phyloP scores from a whole-genome alignment of 2,113 vertebrate species.

The Glareola pratincola region DNA sequence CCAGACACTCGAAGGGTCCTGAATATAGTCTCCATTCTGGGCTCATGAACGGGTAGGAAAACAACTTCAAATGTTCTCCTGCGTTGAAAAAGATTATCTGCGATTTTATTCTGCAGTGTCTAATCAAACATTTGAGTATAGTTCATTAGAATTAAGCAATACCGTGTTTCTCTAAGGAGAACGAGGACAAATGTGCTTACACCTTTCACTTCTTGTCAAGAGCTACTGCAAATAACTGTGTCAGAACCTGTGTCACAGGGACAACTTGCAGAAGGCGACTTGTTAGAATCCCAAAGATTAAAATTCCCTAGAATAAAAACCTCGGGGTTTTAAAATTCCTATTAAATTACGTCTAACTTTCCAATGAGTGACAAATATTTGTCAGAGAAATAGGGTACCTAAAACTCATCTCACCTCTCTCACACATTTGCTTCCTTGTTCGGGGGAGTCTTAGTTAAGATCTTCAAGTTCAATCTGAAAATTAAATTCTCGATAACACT shows the following conservation, averaged over 20 bases:
- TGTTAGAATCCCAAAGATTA: background rate
- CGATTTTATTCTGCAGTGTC: background rate
- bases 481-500: background rate
- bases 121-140: background rate
- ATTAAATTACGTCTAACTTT: background rate
- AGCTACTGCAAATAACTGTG: background rate
- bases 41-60: background rate
- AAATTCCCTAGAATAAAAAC: too few species aligned
- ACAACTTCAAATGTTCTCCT: background rate
- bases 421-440: background rate
- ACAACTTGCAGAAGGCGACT: background rate
- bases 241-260: background rate
- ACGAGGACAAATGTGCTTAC: background rate
- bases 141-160: background rate
- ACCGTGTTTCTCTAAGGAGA: background rate
- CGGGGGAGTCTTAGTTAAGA: background rate
- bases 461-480: background rate
- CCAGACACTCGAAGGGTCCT: background rate
- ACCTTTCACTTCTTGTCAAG: background rate
- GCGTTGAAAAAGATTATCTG: background rate
- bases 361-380: fast-evolving
- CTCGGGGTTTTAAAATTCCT: background rate
- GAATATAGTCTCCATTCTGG: background rate
- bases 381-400: background rate
- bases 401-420: background rate